Base-by-base conservation (phyloP, 2,113 vertebrate genomes). In the Nanger granti region DNA sequence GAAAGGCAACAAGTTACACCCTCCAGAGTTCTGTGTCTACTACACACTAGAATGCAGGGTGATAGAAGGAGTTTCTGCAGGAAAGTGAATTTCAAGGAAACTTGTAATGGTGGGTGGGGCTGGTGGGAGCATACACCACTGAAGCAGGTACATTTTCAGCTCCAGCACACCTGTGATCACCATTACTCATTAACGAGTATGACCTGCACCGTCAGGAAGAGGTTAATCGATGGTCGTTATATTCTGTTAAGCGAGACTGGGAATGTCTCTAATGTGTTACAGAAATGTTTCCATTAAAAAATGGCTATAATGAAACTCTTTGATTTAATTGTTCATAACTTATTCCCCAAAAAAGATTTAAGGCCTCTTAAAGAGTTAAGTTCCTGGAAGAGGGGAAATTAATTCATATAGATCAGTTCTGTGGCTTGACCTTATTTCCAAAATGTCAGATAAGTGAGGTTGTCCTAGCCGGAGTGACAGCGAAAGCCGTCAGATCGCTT, bases 281-380 rank as follows among this genome's bases (percentile, higher is more conserved):
- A 97, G 95, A 95, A 97, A 91, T 47, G 85, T 86, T 86, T 90
- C 86, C 60, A 47, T 92, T 94, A 59, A 89, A 89, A 97, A 96
- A 90, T 83, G 64, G 87, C 73, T 92, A 92, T 41, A 92, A 93
- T 92, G 93, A 93, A 97, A 80, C 41, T 7, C 93, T 95, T 94
- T 94, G 29, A 47, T 93, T 85, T 91, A 79, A 86, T 95, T 92
- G 83, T 18, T 91, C 54, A 7, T 52, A 60, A 93, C 94, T 95
- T 93, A 37, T 41, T 95, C 60, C 80, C 59, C 28, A 17, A 5
- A 89, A 89, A 69, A 59, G 85, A 82, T 60, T 83, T 54, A 60
- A 89, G 69, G 69, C 76, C 13, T 3, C 66, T 22, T 82, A 57
- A 94, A 87, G 91, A 90, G 97, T 95, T 97, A 92, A 95, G 28